Base-by-base conservation (phyloP, 2,113 vertebrate species). In the Penelope pileata region DNA sequence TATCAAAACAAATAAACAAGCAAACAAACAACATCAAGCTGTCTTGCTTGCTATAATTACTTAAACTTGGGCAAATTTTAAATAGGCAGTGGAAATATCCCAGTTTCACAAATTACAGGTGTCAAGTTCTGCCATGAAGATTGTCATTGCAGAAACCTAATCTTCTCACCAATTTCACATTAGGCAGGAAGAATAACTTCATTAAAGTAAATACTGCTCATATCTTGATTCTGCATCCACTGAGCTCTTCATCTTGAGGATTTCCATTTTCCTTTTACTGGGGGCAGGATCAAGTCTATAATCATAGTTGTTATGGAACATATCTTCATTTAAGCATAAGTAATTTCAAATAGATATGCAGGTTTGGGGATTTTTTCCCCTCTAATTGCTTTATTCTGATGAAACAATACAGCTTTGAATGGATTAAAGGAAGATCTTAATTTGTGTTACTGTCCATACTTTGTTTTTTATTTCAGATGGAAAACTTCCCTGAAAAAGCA, bases 381-480 rank as follows among this genome's bases (percentile, higher is more conserved):
- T 32, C 40, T 54, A 32, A 24, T 15, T 73, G 16, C 26, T 67
- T 60, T 40, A 12, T 75, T 15, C 32, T 19, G 45, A 63, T 12
- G 63, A 73, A 60, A 51, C 29, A 32, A 90, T 29, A 19, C 14
- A 47, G 12, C 4, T 62, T 23, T 76, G n/a, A 63, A 40, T 72
- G 32, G 58, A 48, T 53, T 83, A 43, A 66, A 70, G 36, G 12
- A 30, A 59, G 21, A 64, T 36, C 10, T 69, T 36, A 40, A 24
- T 62, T 34, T 15, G 38, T 66, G 54, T 70, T 29, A 29, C 18
- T 29, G 29, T 77, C 47, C 17, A 15, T 68, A 15, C n/a, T 12
- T 30, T 73, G 82, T 69, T 92, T 50, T 75, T 68, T 58, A 82
- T 94, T 56, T 30, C 80, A 96, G 91, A 86, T 91, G 43, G 90